Base-by-base conservation (phyloP, 2,113 vertebrate species). In the Synchiropus splendidus region DNA sequence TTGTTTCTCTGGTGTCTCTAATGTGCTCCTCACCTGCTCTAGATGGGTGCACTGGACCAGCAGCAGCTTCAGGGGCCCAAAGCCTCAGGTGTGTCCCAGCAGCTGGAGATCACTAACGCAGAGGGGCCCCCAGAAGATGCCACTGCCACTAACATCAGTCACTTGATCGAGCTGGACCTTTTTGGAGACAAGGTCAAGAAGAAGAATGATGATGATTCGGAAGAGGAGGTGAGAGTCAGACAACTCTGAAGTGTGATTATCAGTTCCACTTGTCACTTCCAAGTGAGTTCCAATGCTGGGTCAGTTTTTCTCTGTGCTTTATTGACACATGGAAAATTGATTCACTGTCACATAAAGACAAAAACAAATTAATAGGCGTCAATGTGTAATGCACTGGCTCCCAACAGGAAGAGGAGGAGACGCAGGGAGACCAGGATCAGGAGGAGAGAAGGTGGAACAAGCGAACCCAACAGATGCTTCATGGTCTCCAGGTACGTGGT, bases 401-500 rank as follows among this genome's bases (percentile, higher is more conserved):
- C n/a, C n/a, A n/a, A n/a, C n/a, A n/a, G n/a, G n/a, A 98, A 93
- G 93, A 97, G 10, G 92, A 92, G 65, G 94, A 97, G 0, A 87
- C 88, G 17, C 90, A 92, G 4, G 90, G 90, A 78, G 93, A 97
- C 67, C 95, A 97, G 67, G 95, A 99, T 75, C 94, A 98, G 59
- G 95, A 99, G 64, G 94, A 98, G 78, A 90, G 91, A 61, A 85
- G 95, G 36, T 98, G 94, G 94, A 99, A 98, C 79, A 99, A 99
- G 83, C 92, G 95, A 67, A 99, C 95, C 58, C 95, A 99, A 50
- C 94, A 98, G 81, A 98, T 99, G 94, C 90, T 99, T 31, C 92
- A 99, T 12, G 94, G 92, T 9, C 92, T 99, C 61, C 95, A 99
- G 94, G 95, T 97, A 13, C 6, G 9, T 37, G n/a, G n/a, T n/a